phyloP scores from a whole-genome alignment of 2,797 vertebrate genomes.

The Threskiornis aethiopicus region DNA sequence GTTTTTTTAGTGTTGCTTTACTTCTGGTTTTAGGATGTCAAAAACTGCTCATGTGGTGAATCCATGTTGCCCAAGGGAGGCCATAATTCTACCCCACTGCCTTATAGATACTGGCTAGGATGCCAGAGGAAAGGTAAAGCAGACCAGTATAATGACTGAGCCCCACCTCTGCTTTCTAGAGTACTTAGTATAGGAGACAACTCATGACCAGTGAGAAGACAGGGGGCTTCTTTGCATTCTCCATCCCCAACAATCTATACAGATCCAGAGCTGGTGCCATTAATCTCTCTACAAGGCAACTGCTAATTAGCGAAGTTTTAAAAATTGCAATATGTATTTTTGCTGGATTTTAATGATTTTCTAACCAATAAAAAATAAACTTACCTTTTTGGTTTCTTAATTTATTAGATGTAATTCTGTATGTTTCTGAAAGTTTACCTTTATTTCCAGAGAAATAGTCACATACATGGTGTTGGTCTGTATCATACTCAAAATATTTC shows the following conservation, averaged over 20 bases:
- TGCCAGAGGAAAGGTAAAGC: background rate
- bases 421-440: background rate
- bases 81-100: background rate
- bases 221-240: background rate
- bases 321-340: background rate
- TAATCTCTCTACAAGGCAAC: background rate
- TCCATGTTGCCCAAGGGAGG: background rate
- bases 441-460: background rate
- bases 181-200: background rate
- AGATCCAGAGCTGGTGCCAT: background rate
- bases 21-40: background rate
- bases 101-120: background rate
- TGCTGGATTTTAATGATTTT: background rate
- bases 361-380: background rate
- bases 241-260: background rate
- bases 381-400: background rate
- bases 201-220: background rate
- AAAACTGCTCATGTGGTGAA: background rate
- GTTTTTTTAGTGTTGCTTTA: background rate
- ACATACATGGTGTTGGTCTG: background rate
- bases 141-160: background rate
- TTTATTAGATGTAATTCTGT: background rate
- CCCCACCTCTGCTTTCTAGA: background rate
- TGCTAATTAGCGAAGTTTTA: background rate
- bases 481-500: background rate